Base-by-base conservation (phyloP, 2,113 vertebrate genomes). In the Manacus vitellinus region DNA sequence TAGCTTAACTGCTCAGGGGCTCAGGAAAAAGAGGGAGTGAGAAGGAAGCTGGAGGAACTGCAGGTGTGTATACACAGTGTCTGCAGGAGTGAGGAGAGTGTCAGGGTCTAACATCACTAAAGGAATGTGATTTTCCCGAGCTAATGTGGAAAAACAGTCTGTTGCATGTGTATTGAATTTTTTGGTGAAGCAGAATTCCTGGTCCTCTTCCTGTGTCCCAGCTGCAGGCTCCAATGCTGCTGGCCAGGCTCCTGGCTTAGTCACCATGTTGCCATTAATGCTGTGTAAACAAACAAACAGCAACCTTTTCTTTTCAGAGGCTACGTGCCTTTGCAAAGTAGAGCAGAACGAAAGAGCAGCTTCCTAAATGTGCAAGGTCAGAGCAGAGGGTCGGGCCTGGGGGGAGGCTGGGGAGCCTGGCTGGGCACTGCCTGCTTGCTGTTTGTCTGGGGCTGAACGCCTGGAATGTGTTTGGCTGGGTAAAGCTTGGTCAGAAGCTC, bases 281-380 rank as follows among this genome's bases (percentile, higher is more conserved):
- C 87, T 56, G 70, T 27, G 62, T 44, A 77, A 93, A 85, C 84
- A 91, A 68, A 72, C 88, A 85, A 91, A 44, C 74, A 71, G 74
- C 73, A 46, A 46, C 88, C 73, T 89, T 75, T 75, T 11, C 72
- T 39, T 84, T 81, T 58, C 6, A 4, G 24, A 65, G 58, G 80
- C 87, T 35, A 62, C 14, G 3, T 55, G 73, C 70, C 74, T 93
- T 83, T 73, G 88, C 74, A 86, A 87, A 88, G 88, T 33, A 46
- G 93, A 85, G 87, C 81, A 95, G 94, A 66, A 79, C 6, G n/a
- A 44, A 89, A 82, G 91, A 82, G 91, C 85, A 65, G 85, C 78
- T 91, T 89, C 94, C 78, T 21, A 76, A 70, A 61, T 2, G 41
- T 27, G 76, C 73, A 27, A 9, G 93, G 89, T 78, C 85, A 37